Percentiles rank a stretch among this genome's conserved stretches.
phyloP scores from a whole-genome alignment of 2,888 invertebrate genomes.

The Agrochola litura region DNA sequence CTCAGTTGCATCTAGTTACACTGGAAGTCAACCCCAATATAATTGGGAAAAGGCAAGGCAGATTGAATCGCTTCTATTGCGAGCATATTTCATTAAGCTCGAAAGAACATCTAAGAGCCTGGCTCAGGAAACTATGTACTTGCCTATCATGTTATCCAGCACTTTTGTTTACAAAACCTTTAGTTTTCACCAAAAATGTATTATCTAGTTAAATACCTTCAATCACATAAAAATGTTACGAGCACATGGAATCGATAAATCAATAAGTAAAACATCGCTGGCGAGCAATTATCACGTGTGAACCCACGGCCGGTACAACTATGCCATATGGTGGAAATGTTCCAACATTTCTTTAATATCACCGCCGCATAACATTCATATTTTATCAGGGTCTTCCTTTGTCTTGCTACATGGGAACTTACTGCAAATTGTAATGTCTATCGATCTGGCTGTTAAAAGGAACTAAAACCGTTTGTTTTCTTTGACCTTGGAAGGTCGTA shows the following conservation, averaged over 20 bases:
- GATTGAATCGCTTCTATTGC: too few relatives aligned
- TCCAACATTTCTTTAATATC: background rate
- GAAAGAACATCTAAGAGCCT: too few relatives aligned
- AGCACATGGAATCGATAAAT: conserved; percentile 76
- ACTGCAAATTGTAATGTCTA: conserved; percentile 31
- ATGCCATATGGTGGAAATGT: conserved; percentile 7
- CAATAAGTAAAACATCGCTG: conserved; percentile 61
- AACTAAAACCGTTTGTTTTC: conserved; percentile 29
- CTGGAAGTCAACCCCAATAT: too few relatives aligned
- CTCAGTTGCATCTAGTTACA: too few relatives aligned
- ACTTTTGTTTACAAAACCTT: background rate
- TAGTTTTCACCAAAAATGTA: background rate
- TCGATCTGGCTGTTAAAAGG: conserved; percentile 29
- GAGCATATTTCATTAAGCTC: too few relatives aligned
- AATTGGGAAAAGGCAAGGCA: too few relatives aligned
- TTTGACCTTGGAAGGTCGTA: conserved; percentile 34
- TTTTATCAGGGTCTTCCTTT: conserved; percentile 45
- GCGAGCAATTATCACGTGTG: conserved; percentile 74
- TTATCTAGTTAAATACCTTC: background rate
- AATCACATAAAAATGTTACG: conserved; percentile 68
- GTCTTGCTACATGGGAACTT: conserved; percentile 25
- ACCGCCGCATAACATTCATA: conserved; percentile 43
- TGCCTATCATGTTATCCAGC: too few relatives aligned
- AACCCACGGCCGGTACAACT: conserved; percentile 59
- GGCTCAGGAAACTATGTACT: background rate